These are phyloP conservation scores for Alloscopus bannaensis DNA, from an alignment of 2,888 invertebrate genomes.

Conservation along the genomic window DNA sequence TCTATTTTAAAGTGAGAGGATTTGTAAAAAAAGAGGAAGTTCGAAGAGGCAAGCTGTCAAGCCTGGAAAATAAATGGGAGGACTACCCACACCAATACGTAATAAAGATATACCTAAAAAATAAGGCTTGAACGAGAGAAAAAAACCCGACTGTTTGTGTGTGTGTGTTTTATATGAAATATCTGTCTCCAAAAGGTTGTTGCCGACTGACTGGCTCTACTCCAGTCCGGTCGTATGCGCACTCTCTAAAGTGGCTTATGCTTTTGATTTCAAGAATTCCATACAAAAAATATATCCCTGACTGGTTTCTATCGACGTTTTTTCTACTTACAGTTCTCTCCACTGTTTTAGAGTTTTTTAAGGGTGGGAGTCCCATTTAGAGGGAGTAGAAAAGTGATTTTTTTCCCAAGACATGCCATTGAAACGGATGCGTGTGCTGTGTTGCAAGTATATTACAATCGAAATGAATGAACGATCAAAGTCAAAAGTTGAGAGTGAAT, in stretches of 20 bases:
- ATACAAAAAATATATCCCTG: not conserved
- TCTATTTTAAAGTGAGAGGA: slow-evolving; percentile 1
- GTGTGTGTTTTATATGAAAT: slow-evolving; percentile 28
- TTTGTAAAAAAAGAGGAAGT: slow-evolving; percentile 50
- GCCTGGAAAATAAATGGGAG: slow-evolving; percentile 47
- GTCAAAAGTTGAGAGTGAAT: too few relatives aligned
- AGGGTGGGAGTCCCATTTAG: too few relatives aligned
- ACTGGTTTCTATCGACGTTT: slow-evolving; percentile 1
- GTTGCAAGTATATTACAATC: too few relatives aligned
- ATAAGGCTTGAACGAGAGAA: too few relatives aligned
- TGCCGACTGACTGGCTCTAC: slow-evolving; percentile 29
- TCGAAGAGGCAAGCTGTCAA: slow-evolving; percentile 56
- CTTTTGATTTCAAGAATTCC: not conserved
- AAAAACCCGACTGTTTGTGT: not conserved
- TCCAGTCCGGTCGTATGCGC: not conserved
- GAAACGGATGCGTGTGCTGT: too few relatives aligned
- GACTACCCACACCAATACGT: not conserved
- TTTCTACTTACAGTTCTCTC: too few relatives aligned
- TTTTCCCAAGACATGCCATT: not conserved
- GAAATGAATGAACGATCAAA: too few relatives aligned
- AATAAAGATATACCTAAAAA: too few relatives aligned
- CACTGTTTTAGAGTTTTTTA: too few relatives aligned
- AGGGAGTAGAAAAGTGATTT: too few relatives aligned
- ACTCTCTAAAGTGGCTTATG: too few relatives aligned
- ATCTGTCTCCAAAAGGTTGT: slow-evolving; percentile 36